Evolutionary conservation across 2,888 invertebrate genomes (phyloP).

Genomic region (Ormyrus labotus): DNA sequence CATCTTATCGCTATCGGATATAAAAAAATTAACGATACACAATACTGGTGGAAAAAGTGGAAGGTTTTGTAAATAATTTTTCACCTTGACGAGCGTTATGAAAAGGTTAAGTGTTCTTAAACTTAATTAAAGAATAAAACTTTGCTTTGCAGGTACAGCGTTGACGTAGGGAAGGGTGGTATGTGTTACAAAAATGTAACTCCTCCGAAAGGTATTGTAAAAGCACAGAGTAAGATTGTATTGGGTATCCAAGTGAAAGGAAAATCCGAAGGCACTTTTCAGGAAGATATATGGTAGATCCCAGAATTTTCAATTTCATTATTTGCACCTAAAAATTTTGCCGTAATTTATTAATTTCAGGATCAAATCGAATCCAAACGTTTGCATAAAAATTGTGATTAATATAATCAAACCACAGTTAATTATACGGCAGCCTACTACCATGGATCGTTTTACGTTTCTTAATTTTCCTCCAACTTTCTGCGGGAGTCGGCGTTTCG

Average conservation of each 20-base stretch:
- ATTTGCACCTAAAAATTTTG: too few species aligned
- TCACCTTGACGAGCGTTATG: too few species aligned
- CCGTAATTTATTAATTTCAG: slow-evolving; percentile 50
- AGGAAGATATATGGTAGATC: slow-evolving; percentile 75
- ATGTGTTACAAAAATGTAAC: slow-evolving; percentile 71
- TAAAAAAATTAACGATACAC: slow-evolving; percentile 69
- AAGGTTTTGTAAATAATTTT: slow-evolving; percentile 57
- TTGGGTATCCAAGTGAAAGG: slow-evolving; percentile 73
- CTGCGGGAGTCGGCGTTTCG: slow-evolving; percentile 69
- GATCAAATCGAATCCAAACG: slow-evolving; percentile 66
- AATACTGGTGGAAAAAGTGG: slow-evolving; percentile 74
- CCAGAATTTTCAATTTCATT: neutral
- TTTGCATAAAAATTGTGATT: slow-evolving; percentile 62
- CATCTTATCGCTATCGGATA: slow-evolving; percentile 71
- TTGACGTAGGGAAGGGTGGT: slow-evolving; percentile 75
- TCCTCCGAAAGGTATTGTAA: slow-evolving; percentile 73
- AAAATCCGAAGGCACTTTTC: slow-evolving; percentile 69
- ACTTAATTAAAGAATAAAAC: too few species aligned
- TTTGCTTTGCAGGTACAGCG: slow-evolving; percentile 66
- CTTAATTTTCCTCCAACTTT: slow-evolving; percentile 75
- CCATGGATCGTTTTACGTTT: slow-evolving; percentile 72
- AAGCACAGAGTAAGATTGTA: slow-evolving; percentile 61
- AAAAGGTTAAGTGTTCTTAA: too few species aligned
- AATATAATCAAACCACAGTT: slow-evolving; percentile 71
- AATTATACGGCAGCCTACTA: slow-evolving; percentile 70